Conservation (phyloP, 2,113 vertebrate genomes). For the Halichoerus grypus region DNA sequence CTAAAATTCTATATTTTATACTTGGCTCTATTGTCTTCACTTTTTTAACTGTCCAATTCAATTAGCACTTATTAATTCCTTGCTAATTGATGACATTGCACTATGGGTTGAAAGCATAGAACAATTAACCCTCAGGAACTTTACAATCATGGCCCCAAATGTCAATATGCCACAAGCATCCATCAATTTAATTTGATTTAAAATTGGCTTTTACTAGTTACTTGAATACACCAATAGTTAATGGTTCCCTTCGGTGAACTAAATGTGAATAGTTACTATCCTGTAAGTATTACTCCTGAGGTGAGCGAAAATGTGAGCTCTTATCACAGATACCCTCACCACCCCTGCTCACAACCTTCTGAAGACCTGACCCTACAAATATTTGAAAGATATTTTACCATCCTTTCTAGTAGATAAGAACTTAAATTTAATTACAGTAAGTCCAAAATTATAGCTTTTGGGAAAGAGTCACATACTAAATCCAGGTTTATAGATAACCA, state of each 20-base stretch:
- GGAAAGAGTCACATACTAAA: constrained; percentile 70
- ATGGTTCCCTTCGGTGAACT: not conserved
- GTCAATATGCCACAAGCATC: not conserved
- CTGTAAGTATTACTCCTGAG: not conserved
- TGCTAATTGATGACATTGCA: not conserved
- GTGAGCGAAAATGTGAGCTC: not conserved
- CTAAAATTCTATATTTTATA: not conserved
- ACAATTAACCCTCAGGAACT: not conserved
- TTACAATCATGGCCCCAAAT: not conserved
- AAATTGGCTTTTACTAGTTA: constrained; percentile 16
- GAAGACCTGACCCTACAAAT: not conserved
- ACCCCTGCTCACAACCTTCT: not conserved
- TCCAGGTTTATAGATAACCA: constrained; percentile 74
- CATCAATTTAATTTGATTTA: constrained; percentile 40
- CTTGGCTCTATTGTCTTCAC: not conserved
- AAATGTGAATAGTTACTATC: not conserved
- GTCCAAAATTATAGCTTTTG: constrained; percentile 74
- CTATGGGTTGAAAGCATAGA: not conserved
- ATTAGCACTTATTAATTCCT: not conserved
- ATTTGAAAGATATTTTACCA: constrained; percentile 61
- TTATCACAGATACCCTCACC: not conserved
- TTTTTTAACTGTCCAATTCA: not conserved
- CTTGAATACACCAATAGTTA: not conserved
- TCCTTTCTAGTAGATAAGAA: constrained; percentile 63
- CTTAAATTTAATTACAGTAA: constrained; percentile 76